Conservation (phyloP, 1,140 invertebrate species). For the Tigriopus japonicus region DNA sequence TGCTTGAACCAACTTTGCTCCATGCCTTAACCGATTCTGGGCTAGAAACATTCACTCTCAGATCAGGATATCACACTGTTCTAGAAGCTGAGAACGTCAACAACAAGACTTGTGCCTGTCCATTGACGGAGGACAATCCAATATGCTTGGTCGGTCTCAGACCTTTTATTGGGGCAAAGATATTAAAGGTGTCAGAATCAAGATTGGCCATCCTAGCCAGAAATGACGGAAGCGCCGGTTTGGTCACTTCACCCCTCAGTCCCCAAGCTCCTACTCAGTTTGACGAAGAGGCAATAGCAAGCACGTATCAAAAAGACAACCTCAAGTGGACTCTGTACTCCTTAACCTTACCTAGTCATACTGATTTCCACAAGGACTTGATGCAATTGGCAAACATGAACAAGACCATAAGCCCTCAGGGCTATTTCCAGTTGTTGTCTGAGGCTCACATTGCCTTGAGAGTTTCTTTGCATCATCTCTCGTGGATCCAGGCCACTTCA, state of each 20-base stretch:
- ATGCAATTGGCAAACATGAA: conserved; percentile 41
- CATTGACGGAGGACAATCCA: conserved; percentile 35
- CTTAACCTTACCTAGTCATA: conserved; percentile 33
- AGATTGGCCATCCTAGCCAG: too few species aligned
- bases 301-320: conserved; percentile 17
- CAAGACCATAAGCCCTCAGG: conserved; percentile 35
- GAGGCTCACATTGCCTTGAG: conserved; percentile 43
- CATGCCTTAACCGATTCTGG: conserved; percentile 55
- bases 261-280: too few species aligned
- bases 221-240: too few species aligned
- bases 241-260: too few species aligned
- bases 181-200: not conserved
- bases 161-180: conserved; percentile 40
- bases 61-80: conserved; percentile 34
- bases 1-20: conserved; percentile 43
- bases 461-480: conserved; percentile 19
- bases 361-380: conserved; percentile 38
- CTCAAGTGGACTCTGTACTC: conserved; percentile 42
- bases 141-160: conserved; percentile 49
- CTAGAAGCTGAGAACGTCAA: conserved; percentile 11
- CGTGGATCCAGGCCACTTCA: not conserved
- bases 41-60: conserved; percentile 52
- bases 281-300: conserved; percentile 14
- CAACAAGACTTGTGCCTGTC: conserved; percentile 24
- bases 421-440: conserved; percentile 41